These are phyloP conservation scores for Pelochelys cantorii DNA, from an alignment of 2,797 vertebrate species.

Conservation along the genomic window DNA sequence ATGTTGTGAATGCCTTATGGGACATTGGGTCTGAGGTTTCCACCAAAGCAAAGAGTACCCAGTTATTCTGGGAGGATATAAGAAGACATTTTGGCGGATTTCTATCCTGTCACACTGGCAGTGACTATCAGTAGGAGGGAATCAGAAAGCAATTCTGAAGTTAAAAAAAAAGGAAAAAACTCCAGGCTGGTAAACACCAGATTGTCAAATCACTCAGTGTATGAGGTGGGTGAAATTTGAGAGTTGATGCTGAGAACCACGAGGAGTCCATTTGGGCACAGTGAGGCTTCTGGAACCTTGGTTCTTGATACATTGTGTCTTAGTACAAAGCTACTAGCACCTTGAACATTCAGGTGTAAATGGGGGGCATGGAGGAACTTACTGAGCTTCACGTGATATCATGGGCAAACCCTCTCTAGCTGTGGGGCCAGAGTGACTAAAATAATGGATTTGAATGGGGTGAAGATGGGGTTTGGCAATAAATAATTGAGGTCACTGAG, in stretches of 20 bases:
- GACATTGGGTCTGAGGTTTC: background rate
- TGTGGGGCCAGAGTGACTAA: background rate
- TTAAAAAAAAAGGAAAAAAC: background rate
- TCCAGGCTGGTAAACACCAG: background rate
- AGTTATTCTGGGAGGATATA: background rate
- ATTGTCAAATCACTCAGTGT: background rate
- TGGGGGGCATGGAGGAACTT: background rate
- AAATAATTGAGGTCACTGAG: background rate
- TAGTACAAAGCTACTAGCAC: background rate
- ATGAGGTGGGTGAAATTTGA: background rate
- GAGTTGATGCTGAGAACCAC: background rate
- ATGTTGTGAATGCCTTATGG: background rate
- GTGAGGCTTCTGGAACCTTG: background rate
- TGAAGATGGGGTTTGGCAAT: background rate
- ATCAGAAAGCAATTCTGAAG: background rate
- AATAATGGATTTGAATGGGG: background rate
- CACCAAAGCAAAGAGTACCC: too few species aligned
- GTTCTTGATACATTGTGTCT: background rate
- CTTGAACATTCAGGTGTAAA: background rate
- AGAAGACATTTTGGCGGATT: background rate
- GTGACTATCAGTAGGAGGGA: background rate
- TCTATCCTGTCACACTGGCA: background rate
- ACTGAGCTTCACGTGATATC: background rate
- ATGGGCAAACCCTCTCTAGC: background rate
- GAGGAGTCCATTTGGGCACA: background rate